These are phyloP conservation scores for Colletes gigas DNA, from an alignment of 1,140 invertebrate species.

Conservation along the genomic window DNA sequence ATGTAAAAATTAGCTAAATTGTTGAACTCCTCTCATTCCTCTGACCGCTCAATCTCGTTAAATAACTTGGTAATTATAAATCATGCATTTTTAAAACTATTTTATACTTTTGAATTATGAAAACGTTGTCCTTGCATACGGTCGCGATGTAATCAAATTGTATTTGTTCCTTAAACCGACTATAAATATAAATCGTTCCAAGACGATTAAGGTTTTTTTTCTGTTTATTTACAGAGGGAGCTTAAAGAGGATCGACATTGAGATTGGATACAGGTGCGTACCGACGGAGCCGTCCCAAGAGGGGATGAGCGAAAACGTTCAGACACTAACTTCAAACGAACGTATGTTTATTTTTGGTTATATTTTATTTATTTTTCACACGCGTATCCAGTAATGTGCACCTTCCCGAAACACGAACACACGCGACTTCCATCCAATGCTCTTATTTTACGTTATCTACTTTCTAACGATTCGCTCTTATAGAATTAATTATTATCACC, in stretches of 20 bases:
- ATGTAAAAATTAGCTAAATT: too few relatives aligned
- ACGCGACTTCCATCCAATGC: background rate
- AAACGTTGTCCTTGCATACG: too few relatives aligned
- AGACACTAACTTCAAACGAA: constrained; percentile 41
- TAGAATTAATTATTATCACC: background rate
- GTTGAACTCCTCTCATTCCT: too few relatives aligned
- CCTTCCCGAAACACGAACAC: background rate
- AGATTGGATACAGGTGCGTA: constrained; percentile 60
- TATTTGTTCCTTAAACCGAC: background rate
- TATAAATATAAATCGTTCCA: constrained; percentile 16
- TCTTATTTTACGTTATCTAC: background rate
- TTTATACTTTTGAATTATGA: too few relatives aligned
- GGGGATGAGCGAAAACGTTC: constrained; percentile 51
- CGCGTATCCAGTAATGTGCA: background rate
- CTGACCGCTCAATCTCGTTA: background rate
- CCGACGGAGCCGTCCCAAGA: constrained; percentile 44
- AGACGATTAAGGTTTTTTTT: constrained; percentile 36
- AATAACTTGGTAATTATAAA: background rate
- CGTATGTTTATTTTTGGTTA: constrained; percentile 54
- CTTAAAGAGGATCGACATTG: constrained; percentile 34
- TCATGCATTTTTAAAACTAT: background rate
- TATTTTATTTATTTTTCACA: constrained; percentile 18
- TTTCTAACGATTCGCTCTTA: too few relatives aligned
- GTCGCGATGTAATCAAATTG: too few relatives aligned
- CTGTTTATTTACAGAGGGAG: constrained; percentile 54